Conservation (phyloP, 1,140 invertebrate genomes). For the Muscidifurax raptorellus region DNA sequence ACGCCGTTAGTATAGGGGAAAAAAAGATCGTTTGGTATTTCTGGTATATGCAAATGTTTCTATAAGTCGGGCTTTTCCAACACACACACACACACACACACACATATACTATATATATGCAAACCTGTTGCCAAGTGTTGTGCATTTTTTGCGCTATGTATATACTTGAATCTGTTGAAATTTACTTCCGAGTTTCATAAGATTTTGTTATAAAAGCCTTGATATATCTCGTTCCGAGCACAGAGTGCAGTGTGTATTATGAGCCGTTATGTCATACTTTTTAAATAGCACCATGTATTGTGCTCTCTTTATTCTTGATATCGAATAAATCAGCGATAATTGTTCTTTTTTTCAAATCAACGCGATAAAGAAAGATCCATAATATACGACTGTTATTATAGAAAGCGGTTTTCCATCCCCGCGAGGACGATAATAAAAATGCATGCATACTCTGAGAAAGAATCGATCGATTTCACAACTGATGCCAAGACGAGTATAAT, state of each 20-base stretch:
- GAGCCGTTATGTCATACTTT: too few species aligned
- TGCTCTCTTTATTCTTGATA: too few species aligned
- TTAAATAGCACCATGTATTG: too few species aligned
- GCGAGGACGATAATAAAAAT: too few species aligned
- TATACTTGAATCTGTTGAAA: slow-evolving; percentile 22
- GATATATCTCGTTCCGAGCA: not conserved
- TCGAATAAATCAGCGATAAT: not conserved
- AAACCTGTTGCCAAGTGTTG: not conserved
- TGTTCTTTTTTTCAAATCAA: not conserved
- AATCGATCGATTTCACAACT: not conserved
- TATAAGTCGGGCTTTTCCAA: slow-evolving; percentile 3
- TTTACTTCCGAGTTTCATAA: slow-evolving; percentile 31
- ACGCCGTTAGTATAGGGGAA: not conserved
- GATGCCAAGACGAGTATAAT: too few species aligned
- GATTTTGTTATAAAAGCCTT: slow-evolving; percentile 7
- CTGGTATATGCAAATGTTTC: not conserved
- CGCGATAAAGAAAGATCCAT: too few species aligned
- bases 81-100: too few species aligned
- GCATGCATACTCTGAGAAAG: not conserved
- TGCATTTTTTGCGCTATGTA: too few species aligned
- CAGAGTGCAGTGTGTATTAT: not conserved
- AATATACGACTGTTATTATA: not conserved
- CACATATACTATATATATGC: not conserved
- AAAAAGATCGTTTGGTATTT: not conserved
- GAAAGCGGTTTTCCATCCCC: not conserved